Conservation (phyloP, 2,888 invertebrate species). For the Pheosia gnoma region DNA sequence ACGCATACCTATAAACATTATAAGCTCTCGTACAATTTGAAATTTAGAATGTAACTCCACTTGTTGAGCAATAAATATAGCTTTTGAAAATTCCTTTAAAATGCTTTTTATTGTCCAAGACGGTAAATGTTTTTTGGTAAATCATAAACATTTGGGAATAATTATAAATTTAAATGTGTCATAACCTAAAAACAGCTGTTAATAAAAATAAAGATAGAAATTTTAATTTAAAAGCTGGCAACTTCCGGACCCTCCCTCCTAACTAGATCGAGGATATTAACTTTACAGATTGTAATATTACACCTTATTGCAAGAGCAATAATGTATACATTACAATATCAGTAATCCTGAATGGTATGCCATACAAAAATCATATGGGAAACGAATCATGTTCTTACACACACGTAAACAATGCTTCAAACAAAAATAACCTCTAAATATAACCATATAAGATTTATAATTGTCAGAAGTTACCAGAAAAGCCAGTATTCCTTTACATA, state of each 20-base stretch:
- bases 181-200: conserved; percentile 7
- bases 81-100: too few species aligned
- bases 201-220: conserved; percentile 21
- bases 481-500: conserved; percentile 57
- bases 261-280: conserved; percentile 59
- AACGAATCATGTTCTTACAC: conserved; percentile 71
- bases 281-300: conserved; percentile 28
- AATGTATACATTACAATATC: conserved; percentile 36
- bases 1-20: too few species aligned
- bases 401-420: conserved; percentile 8
- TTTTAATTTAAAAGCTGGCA: conserved; percentile 45
- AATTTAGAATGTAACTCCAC: too few species aligned
- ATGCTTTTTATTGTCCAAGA: too few species aligned
- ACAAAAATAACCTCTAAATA: conserved; percentile 22
- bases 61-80: too few species aligned
- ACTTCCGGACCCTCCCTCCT: conserved; percentile 48
- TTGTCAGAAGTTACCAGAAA: conserved; percentile 15
- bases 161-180: too few species aligned
- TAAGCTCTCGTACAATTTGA: too few species aligned
- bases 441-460: conserved; percentile 14
- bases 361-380: conserved; percentile 80
- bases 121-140: too few species aligned
- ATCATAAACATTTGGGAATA: too few species aligned
- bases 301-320: conserved; percentile 11
- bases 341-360: conserved; percentile 60